Conservation (phyloP, 2,888 invertebrate species). For the Acanthopleura granulata region DNA sequence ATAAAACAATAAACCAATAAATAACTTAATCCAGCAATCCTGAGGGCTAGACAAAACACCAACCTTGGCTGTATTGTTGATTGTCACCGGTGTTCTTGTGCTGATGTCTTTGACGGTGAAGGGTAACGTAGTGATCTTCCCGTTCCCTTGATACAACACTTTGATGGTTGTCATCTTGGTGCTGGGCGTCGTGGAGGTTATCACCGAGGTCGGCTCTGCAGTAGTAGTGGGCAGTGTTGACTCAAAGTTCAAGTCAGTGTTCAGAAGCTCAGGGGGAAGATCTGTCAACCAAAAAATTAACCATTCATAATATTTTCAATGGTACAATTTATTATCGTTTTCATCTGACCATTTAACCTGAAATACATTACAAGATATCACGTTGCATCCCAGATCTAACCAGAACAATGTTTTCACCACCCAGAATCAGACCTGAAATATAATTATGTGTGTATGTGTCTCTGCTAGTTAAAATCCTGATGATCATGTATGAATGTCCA, state of each 20-base stretch:
- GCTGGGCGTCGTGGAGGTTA: slow-evolving; percentile 1
- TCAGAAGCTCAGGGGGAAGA: neutral
- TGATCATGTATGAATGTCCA: no score
- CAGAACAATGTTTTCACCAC: no score
- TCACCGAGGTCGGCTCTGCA: neutral
- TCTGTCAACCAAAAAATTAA: slow-evolving; percentile 3
- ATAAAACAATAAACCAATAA: no score
- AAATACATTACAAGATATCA: no score
- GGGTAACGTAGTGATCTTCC: slow-evolving; percentile 36
- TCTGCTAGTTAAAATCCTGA: no score
- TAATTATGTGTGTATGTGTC: no score
- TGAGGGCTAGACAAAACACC: neutral
- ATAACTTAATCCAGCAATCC: neutral
- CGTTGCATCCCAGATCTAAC: no score
- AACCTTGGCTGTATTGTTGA: slow-evolving; percentile 1
- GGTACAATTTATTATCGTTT: no score
- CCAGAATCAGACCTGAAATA: no score
- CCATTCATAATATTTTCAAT: no score
- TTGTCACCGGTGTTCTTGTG: slow-evolving; percentile 9
- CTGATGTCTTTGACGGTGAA: slow-evolving; percentile 57
- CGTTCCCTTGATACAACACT: neutral
- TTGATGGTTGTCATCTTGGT: slow-evolving; percentile 11
- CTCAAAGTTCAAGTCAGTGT: neutral
- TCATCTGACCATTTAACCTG: no score
- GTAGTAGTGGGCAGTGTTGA: neutral